Evolutionary conservation across 2,113 vertebrate species (phyloP).

Genomic region (Erythrolamprus reginae): DNA sequence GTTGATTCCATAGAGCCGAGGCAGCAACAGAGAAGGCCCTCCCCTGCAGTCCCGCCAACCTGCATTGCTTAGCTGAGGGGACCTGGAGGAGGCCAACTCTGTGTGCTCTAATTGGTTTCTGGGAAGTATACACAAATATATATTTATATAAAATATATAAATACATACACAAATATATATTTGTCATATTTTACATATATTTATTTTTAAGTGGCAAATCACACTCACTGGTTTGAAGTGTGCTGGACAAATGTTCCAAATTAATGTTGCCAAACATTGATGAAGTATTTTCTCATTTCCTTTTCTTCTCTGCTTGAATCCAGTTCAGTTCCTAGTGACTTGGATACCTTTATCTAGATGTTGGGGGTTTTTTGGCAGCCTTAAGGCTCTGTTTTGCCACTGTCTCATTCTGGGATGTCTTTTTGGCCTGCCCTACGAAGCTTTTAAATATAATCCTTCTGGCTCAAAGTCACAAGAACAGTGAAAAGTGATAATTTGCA

Average conservation of each 20-base stretch:
- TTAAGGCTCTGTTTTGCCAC: neutral
- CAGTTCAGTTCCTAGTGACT: neutral
- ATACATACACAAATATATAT: too few relatives aligned
- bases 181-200: too few relatives aligned
- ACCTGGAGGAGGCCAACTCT: too few relatives aligned
- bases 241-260: neutral
- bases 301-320: neutral
- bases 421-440: neutral
- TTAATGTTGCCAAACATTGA: neutral
- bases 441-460: neutral
- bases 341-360: neutral
- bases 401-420: neutral
- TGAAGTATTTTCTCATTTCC: neutral
- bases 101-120: too few relatives aligned
- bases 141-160: too few relatives aligned
- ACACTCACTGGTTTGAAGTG: neutral
- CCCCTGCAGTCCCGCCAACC: too few relatives aligned
- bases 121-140: too few relatives aligned
- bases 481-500: neutral
- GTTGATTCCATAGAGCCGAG: too few relatives aligned
- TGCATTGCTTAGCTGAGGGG: too few relatives aligned
- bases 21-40: too few relatives aligned
- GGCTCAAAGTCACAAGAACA: neutral
- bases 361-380: neutral
- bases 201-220: neutral